Evolutionary conservation across 2,797 vertebrate species (phyloP).

Genomic region (Synanceia verrucosa): DNA sequence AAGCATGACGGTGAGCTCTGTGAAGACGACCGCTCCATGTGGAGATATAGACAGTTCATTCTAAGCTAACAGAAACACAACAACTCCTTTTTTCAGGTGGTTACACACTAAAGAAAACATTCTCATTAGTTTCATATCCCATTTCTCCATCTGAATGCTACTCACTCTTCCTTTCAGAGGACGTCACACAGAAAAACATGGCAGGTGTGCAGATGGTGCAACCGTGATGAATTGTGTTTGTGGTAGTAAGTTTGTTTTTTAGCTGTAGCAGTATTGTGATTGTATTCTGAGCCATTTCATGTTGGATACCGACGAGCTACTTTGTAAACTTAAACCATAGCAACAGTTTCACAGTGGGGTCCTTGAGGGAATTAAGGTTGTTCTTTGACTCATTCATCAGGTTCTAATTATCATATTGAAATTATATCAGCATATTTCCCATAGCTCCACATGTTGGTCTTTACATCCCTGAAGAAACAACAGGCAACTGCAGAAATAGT

Average conservation of each 20-base stretch:
- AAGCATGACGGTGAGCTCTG: not conserved
- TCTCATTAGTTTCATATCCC: too few species aligned
- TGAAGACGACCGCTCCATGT: not conserved
- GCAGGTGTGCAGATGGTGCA: not conserved
- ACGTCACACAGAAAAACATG: not conserved
- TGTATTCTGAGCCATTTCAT: not conserved
- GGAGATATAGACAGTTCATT: too few species aligned
- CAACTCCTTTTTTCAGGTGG: too few species aligned
- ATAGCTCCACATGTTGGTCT: not conserved
- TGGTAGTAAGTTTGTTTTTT: not conserved
- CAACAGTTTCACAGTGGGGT: too few species aligned
- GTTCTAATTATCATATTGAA: slow-evolving; percentile 4
- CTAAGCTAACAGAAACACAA: too few species aligned
- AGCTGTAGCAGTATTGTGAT: not conserved
- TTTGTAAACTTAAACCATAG: not conserved
- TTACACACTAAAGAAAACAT: not conserved
- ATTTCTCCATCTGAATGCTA: too few species aligned
- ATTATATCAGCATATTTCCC: not conserved
- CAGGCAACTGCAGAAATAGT: slow-evolving; percentile 23
- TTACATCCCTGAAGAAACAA: slow-evolving; percentile 9
- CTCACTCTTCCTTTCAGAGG: not conserved
- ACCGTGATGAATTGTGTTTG: not conserved
- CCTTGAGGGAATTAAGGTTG: too few species aligned
- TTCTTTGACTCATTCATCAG: too few species aligned
- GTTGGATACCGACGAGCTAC: not conserved